phyloP scores from a whole-genome alignment of 2,888 invertebrate species.

The Athalia circularis region DNA sequence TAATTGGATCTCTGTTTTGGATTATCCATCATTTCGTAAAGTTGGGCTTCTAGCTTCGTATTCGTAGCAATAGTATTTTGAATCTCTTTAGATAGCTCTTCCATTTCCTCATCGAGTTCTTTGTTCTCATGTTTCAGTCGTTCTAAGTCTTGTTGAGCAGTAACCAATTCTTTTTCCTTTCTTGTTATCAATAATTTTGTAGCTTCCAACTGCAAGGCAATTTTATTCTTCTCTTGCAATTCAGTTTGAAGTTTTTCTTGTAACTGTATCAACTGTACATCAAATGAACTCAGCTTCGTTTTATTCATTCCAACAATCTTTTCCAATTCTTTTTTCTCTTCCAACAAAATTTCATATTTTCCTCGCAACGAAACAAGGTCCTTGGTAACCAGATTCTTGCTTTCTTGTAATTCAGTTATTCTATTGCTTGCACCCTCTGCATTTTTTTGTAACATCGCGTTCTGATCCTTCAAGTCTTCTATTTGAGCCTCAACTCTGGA shows the following conservation, averaged over 20 bases:
- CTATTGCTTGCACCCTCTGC: slow-evolving; percentile 69
- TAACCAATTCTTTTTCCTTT: slow-evolving; percentile 70
- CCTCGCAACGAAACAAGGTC: slow-evolving; percentile 58
- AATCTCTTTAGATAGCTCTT: slow-evolving; percentile 76
- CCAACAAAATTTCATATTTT: slow-evolving; percentile 53
- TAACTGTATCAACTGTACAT: slow-evolving; percentile 50
- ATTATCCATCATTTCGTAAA: slow-evolving; percentile 36
- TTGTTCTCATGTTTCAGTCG: slow-evolving; percentile 74
- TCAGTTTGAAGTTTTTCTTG: slow-evolving; percentile 59
- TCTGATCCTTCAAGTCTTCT: slow-evolving; percentile 66
- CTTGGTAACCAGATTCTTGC: slow-evolving; percentile 59
- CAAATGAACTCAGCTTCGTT: slow-evolving; percentile 49
- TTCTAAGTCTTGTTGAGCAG: slow-evolving; percentile 68
- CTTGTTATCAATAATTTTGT: slow-evolving; percentile 69
- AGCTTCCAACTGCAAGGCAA: slow-evolving; percentile 73
- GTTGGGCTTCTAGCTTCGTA: slow-evolving; percentile 41
- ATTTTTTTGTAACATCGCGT: slow-evolving; percentile 64
- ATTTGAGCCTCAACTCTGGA: slow-evolving; percentile 63
- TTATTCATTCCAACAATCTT: slow-evolving; percentile 52
- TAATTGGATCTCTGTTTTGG: slow-evolving; percentile 52
- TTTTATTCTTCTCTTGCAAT: slow-evolving; percentile 60
- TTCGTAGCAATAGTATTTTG: slow-evolving; percentile 63
- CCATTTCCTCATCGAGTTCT: slow-evolving; percentile 70
- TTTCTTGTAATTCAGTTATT: slow-evolving; percentile 62
- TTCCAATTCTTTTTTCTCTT: slow-evolving; percentile 56